phyloP scores from a whole-genome alignment of 1,140 invertebrate species.

The Drosophila guanche region DNA sequence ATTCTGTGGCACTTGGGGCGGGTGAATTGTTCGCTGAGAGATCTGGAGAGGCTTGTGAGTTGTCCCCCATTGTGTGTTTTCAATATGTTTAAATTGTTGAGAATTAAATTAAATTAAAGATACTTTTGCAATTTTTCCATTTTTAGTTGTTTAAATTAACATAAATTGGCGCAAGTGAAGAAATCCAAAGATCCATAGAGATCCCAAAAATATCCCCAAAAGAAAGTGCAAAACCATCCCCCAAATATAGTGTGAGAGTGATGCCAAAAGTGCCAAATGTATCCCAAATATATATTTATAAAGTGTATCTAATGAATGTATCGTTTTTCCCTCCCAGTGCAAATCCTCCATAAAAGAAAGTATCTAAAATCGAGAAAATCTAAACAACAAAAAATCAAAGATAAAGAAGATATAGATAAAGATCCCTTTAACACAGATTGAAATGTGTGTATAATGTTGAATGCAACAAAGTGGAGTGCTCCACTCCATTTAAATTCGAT shows the following conservation, averaged over 20 bases:
- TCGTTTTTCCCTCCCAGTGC: not conserved
- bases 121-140: conserved; percentile 53
- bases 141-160: conserved; percentile 79
- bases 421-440: no score
- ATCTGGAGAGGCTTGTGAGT: no score
- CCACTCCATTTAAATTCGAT: conserved; percentile 62
- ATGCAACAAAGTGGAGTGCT: conserved; percentile 69
- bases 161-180: conserved; percentile 72
- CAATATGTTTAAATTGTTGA: conserved; percentile 79
- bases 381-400: conserved; percentile 4
- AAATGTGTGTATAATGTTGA: conserved; percentile 41
- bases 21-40: no score
- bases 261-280: no score
- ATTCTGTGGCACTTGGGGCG: no score
- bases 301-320: conserved; percentile 4
- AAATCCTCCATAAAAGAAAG: conserved; percentile 15
- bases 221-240: conserved; percentile 4
- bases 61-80: conserved; percentile 64
- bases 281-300: conserved; percentile 10
- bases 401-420: conserved; percentile 1
- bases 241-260: conserved; percentile 2
- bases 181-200: conserved; percentile 6
- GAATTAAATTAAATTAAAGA: conserved; percentile 76
- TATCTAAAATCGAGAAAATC: conserved; percentile 12
- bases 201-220: conserved; percentile 10